phyloP scores from a whole-genome alignment of 2,113 vertebrate genomes.

The Arothron firmamentum region DNA sequence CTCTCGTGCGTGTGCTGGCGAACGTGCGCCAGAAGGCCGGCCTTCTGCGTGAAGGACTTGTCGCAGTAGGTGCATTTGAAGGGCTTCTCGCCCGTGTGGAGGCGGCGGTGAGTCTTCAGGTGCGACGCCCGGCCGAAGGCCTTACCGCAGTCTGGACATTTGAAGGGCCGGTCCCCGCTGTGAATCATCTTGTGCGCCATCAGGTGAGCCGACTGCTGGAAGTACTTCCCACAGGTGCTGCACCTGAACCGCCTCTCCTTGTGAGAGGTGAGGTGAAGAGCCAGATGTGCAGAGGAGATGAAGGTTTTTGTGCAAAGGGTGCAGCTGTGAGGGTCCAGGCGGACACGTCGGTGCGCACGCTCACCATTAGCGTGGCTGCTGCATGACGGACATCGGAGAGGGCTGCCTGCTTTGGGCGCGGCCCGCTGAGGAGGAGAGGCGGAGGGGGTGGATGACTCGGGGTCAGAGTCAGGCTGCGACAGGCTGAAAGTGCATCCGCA shows the following conservation, averaged over 20 bases:
- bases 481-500: conserved; percentile 48
- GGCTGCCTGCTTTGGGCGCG: conserved; percentile 4
- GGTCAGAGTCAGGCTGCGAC: conserved; percentile 11
- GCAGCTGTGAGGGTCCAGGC: conserved; percentile 68
- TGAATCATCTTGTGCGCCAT: conserved; percentile 74
- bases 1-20: conserved; percentile 56
- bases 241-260: conserved; percentile 71
- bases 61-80: conserved; percentile 71
- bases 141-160: conserved; percentile 75
- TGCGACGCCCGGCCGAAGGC: conserved; percentile 74
- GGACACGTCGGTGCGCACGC: conserved; percentile 47
- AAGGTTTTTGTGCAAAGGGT: conserved; percentile 71
- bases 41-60: conserved; percentile 71
- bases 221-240: conserved; percentile 69
- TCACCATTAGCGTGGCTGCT: conserved; percentile 33
- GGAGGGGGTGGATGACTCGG: conserved; percentile 1
- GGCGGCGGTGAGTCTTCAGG: conserved; percentile 74
- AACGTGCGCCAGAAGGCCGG: conserved; percentile 65
- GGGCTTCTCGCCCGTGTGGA: conserved; percentile 79
- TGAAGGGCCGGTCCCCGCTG: conserved; percentile 73
- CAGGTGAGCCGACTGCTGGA: conserved; percentile 73
- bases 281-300: conserved; percentile 69
- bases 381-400: conserved; percentile 50
- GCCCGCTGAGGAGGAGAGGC: conserved; percentile 9
- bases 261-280: conserved; percentile 70